phyloP scores from a whole-genome alignment of 2,888 invertebrate genomes.

The Lissonota sp. region DNA sequence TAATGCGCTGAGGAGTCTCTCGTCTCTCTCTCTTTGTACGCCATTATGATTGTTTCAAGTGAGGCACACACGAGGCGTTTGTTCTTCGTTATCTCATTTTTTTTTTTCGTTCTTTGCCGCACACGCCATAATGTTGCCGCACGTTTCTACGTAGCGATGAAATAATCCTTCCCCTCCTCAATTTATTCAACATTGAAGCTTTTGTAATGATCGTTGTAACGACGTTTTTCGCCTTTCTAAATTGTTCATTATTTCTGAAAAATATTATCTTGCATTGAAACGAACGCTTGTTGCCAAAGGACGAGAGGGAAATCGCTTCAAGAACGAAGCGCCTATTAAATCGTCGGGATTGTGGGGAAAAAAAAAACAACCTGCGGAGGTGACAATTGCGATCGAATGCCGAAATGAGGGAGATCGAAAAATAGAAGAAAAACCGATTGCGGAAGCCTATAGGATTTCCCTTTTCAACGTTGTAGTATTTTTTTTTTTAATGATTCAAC shows the following conservation, averaged over 20 bases:
- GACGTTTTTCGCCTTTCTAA: neutral
- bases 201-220: neutral
- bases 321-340: conserved; percentile 8
- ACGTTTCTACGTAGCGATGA: conserved; percentile 43
- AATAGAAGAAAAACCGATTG: conserved; percentile 50
- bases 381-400: conserved; percentile 16
- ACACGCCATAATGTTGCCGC: conserved; percentile 52
- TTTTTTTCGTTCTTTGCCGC: conserved; percentile 47
- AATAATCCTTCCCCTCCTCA: conserved; percentile 15
- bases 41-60: conserved; percentile 75
- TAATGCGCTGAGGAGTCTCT: conserved; percentile 30
- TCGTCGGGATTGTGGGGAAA: neutral
- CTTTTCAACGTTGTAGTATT: conserved; percentile 53
- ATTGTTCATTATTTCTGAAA: neutral
- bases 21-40: conserved; percentile 43
- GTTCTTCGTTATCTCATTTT: conserved; percentile 62
- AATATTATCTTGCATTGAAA: neutral
- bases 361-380: conserved; percentile 29
- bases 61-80: conserved; percentile 56
- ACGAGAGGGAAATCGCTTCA: conserved; percentile 37
- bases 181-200: conserved; percentile 8
- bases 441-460: conserved; percentile 59
- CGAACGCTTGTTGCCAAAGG: conserved; percentile 8
- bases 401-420: conserved; percentile 37
- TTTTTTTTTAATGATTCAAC: conserved; percentile 43